Evolutionary conservation across 2,797 vertebrate genomes (phyloP).

Genomic region (Threskiornis aethiopicus): DNA sequence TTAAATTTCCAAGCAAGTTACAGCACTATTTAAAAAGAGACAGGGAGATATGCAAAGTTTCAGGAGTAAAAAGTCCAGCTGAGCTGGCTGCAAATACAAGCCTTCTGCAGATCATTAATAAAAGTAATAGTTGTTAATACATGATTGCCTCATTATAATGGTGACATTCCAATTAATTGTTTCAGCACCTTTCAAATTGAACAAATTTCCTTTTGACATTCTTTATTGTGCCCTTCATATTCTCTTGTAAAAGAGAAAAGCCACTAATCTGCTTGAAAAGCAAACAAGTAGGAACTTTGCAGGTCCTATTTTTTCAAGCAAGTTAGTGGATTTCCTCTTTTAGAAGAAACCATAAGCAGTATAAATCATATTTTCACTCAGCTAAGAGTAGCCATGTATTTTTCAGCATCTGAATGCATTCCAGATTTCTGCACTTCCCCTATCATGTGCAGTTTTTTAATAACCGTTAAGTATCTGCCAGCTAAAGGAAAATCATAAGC

Average conservation of each 20-base stretch:
- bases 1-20: slow-evolving; percentile 60
- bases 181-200: slow-evolving; percentile 58
- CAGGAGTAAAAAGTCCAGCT: not conserved
- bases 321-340: not conserved
- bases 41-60: slow-evolving; percentile 34
- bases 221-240: slow-evolving; percentile 19
- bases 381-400: not conserved
- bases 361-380: not conserved
- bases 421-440: not conserved
- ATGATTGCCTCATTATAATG: slow-evolving; percentile 63
- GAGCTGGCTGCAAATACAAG: slow-evolving; percentile 38
- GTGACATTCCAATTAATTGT: slow-evolving; percentile 62
- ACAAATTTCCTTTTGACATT: slow-evolving; percentile 21
- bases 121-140: slow-evolving; percentile 65
- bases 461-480: not conserved
- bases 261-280: not conserved
- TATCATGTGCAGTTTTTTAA: not conserved
- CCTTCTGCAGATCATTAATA: slow-evolving; percentile 66
- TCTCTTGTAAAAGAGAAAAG: not conserved
- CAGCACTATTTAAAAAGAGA: slow-evolving; percentile 48
- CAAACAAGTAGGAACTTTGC: not conserved
- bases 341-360: not conserved
- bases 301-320: not conserved
- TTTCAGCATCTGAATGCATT: not conserved
- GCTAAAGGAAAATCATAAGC: not conserved